Conservation (phyloP, 2,888 invertebrate genomes). For the Unio delphinus region DNA sequence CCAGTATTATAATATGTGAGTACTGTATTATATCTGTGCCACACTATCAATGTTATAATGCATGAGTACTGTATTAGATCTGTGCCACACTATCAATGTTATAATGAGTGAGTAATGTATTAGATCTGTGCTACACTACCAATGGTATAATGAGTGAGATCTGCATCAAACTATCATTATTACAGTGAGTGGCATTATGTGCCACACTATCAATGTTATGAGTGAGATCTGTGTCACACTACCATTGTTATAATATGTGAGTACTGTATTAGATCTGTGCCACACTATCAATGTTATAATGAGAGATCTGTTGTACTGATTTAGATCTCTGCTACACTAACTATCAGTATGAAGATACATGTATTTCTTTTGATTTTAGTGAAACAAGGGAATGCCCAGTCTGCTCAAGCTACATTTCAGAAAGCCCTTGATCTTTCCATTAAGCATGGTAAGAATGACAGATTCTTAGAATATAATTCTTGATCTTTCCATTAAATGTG, state of each 20-base stretch:
- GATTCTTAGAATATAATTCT: conserved; percentile 60
- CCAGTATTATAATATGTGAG: neutral
- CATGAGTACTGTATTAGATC: neutral
- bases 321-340: neutral
- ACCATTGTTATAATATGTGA: too few relatives aligned
- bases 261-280: too few relatives aligned
- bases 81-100: neutral
- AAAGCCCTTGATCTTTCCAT: conserved; percentile 63
- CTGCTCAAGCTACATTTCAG: conserved; percentile 63
- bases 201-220: neutral
- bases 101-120: too few relatives aligned
- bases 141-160: too few relatives aligned
- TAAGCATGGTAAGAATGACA: conserved; percentile 42
- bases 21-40: neutral
- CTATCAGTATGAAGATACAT: neutral
- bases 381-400: conserved; percentile 56
- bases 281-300: too few relatives aligned
- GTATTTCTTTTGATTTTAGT: conserved; percentile 49
- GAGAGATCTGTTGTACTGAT: neutral
- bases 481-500: conserved; percentile 54
- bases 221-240: too few relatives aligned
- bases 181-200: too few relatives aligned
- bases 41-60: neutral
- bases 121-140: too few relatives aligned
- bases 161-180: too few relatives aligned